A percentile compares a stretch with the other conserved stretches of the same genome.
phyloP scores from a whole-genome alignment of 1,140 invertebrate species.

The Diorhabda elongata region DNA sequence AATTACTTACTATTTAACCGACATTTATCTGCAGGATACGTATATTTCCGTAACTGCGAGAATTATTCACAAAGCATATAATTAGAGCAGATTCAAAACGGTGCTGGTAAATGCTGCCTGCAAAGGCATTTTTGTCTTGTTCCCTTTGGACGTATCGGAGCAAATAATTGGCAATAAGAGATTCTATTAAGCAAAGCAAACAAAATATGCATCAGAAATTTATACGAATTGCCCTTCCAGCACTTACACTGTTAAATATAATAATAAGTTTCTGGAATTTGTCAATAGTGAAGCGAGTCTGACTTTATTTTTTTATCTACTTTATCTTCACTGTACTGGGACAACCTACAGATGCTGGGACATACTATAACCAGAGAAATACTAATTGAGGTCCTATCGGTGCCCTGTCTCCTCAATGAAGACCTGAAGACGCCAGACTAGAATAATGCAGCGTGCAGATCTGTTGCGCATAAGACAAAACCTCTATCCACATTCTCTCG shows the following conservation, averaged over 20 bases:
- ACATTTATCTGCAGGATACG: not conserved
- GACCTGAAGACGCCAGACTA: too few species aligned
- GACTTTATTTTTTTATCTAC: too few species aligned
- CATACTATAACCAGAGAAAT: too few species aligned
- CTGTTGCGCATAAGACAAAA: too few species aligned
- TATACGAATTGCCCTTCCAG: slow-evolving; percentile 27
- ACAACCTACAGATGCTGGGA: too few species aligned
- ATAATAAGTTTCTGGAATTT: too few species aligned
- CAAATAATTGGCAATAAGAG: slow-evolving; percentile 26
- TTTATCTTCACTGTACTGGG: too few species aligned
- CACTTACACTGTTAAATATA: slow-evolving; percentile 27
- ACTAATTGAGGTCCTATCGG: too few species aligned
- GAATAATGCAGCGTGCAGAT: too few species aligned
- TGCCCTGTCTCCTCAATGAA: too few species aligned
- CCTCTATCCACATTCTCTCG: too few species aligned
- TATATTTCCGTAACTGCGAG: not conserved
- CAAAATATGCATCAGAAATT: slow-evolving; percentile 33
- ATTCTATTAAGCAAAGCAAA: slow-evolving; percentile 31
- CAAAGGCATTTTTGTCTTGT: slow-evolving; percentile 5
- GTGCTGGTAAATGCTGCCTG: not conserved
- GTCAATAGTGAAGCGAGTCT: too few species aligned
- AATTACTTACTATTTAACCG: not conserved
- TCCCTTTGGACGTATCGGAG: slow-evolving; percentile 10
- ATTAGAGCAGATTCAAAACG: slow-evolving; percentile 1
- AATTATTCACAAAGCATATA: slow-evolving; percentile 14